Base-by-base conservation (phyloP, 2,113 vertebrate species). In the Nesogale talazaci region DNA sequence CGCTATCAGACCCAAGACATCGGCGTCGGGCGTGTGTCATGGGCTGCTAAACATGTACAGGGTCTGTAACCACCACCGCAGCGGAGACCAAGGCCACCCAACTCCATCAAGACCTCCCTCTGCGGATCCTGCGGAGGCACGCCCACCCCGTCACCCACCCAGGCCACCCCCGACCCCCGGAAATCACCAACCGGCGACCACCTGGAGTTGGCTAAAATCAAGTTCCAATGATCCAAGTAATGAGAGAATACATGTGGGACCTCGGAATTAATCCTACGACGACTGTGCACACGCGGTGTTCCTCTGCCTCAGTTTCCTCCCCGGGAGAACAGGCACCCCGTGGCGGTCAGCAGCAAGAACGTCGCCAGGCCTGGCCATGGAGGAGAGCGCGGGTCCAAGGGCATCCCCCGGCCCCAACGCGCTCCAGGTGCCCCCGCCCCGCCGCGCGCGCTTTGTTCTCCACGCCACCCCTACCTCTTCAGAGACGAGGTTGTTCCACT, bases 401-500 rank as follows among this genome's bases (percentile, higher is more conserved):
- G n/a, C 46, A 46, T 23, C 78, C 2, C 40, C 36, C 3, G 36
- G 0, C 14, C 25, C 65, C 15, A 34, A 34, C 1, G n/a, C n/a
- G n/a, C n/a, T n/a, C n/a, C n/a, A n/a, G n/a, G n/a, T n/a, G n/a
- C n/a, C n/a, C n/a, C n/a, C n/a, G n/a, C n/a, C n/a, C n/a, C n/a
- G n/a, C n/a, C n/a, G n/a, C 19, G 40, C 67, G 38, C 7, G 52
- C 65, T 40, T 52, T 17, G 14, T 29, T 52, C 57, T 90, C 40
- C 34, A 46, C 70, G 16, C 38, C n/a, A 79, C 25, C 36, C 92
- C 0, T 97, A 99, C 98, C 98, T 98, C 94, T 52, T 98, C 97
- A 0, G 97, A 97, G 88, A 97, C 97, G 69, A 98, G 97, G 94
- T 91, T 98, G 11, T 12, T 90, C 98, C 98, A 99, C 65, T 99